These are phyloP conservation scores for Hippocampus zosterae DNA, from an alignment of 2,113 vertebrate species.

Conservation along the genomic window DNA sequence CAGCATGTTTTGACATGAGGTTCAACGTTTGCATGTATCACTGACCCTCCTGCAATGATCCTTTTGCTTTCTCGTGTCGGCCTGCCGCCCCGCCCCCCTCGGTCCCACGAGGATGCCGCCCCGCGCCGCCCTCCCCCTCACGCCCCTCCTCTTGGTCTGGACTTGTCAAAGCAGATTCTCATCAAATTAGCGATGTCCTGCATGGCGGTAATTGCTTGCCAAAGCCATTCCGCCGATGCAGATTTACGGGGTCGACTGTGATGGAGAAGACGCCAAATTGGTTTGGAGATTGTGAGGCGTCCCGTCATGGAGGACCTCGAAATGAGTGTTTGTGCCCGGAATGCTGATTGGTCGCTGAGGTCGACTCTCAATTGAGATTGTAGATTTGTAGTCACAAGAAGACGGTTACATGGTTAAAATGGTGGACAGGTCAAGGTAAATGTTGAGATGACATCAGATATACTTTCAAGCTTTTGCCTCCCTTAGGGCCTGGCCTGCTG, in stretches of 20 bases:
- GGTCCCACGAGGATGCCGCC: not conserved
- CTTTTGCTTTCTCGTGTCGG: conserved; percentile 24
- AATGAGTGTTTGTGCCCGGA: conserved; percentile 41
- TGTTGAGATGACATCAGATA: not conserved
- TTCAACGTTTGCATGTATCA: conserved; percentile 45
- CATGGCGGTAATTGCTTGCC: conserved; percentile 73
- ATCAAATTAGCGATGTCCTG: conserved; percentile 63
- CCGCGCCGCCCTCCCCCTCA: not conserved
- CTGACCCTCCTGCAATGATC: conserved; percentile 28
- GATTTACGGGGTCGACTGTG: conserved; percentile 63
- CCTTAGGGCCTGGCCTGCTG: too few relatives aligned
- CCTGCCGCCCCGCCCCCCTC: conserved; percentile 5
- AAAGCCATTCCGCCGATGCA: conserved; percentile 67
- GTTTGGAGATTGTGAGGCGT: conserved; percentile 64
- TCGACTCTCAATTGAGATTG: conserved; percentile 13
- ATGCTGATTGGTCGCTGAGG: conserved; percentile 48
- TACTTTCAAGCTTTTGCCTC: not conserved
- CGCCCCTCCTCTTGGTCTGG: conserved; percentile 27
- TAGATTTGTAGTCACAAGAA: not conserved
- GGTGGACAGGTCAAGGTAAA: not conserved
- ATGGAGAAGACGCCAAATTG: conserved; percentile 71
- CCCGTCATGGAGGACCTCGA: conserved; percentile 45
- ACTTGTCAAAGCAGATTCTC: conserved; percentile 64
- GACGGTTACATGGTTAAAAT: not conserved
- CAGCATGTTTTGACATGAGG: conserved; percentile 37